phyloP scores from a whole-genome alignment of 2,113 vertebrate genomes.

The Seriola aureovittata region DNA sequence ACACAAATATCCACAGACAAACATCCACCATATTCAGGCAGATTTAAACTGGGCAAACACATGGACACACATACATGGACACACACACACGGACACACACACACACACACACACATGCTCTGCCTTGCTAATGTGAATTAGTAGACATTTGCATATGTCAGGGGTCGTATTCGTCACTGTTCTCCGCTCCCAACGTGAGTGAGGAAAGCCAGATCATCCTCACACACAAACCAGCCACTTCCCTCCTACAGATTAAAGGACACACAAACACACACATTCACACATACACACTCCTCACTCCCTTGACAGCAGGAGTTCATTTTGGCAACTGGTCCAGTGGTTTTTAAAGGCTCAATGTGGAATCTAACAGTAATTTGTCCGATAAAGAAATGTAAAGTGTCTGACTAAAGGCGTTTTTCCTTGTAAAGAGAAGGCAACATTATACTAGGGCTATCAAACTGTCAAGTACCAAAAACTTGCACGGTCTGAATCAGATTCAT shows the following conservation, averaged over 20 bases:
- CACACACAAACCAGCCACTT: slow-evolving; percentile 51
- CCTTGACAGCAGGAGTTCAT: slow-evolving; percentile 56
- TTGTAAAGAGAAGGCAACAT: neutral
- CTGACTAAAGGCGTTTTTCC: neutral
- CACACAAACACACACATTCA: slow-evolving; percentile 21
- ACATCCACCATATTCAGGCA: slow-evolving; percentile 29
- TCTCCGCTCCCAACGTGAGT: slow-evolving; percentile 59
- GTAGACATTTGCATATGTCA: slow-evolving; percentile 80
- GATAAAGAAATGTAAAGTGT: neutral
- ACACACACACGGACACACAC: slow-evolving; percentile 12
- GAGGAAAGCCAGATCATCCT: slow-evolving; percentile 61
- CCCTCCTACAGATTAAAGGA: slow-evolving; percentile 33
- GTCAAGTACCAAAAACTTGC: neutral
- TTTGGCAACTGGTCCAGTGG: slow-evolving; percentile 53
- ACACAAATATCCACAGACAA: slow-evolving; percentile 26
- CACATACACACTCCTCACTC: slow-evolving; percentile 30
- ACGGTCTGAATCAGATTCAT: neutral
- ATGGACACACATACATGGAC: slow-evolving; percentile 16
- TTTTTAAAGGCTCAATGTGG: slow-evolving; percentile 55
- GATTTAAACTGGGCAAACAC: slow-evolving; percentile 30
- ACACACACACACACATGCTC: slow-evolving; percentile 8
- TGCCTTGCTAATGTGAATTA: slow-evolving; percentile 65
- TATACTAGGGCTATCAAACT: neutral
- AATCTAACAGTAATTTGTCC: neutral
- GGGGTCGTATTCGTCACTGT: slow-evolving; percentile 72